phyloP scores from a whole-genome alignment of 2,113 vertebrate species.

The Xenopus tropicalis region UCB_Xtro_10.0 CM004443.2:134086001-134086500 shows the following conservation, averaged over 20 bases:
- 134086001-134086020: conserved; percentile 11
- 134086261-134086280: not conserved
- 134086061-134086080: conserved; percentile 37
- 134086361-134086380: no score
- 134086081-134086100: conserved; percentile 6
- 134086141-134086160: conserved; percentile 27
- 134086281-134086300: not conserved
- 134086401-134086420: no score
- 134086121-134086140: conserved; percentile 8
- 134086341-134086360: no score
- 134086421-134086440: no score
- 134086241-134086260: not conserved
- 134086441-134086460: no score
- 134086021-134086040: conserved; percentile 23
- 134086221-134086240: not conserved
- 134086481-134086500: no score
- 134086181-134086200: conserved; percentile 31
- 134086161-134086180: conserved; percentile 8
- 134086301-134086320: not conserved
- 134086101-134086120: conserved; percentile 22
- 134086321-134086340: no score
- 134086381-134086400: no score
- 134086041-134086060: conserved; percentile 18
- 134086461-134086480: no score
- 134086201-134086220: conserved; percentile 14